These are phyloP conservation scores for Limnephilus lunatus DNA, from an alignment of 2,888 invertebrate species.

Conservation along the genomic window DNA sequence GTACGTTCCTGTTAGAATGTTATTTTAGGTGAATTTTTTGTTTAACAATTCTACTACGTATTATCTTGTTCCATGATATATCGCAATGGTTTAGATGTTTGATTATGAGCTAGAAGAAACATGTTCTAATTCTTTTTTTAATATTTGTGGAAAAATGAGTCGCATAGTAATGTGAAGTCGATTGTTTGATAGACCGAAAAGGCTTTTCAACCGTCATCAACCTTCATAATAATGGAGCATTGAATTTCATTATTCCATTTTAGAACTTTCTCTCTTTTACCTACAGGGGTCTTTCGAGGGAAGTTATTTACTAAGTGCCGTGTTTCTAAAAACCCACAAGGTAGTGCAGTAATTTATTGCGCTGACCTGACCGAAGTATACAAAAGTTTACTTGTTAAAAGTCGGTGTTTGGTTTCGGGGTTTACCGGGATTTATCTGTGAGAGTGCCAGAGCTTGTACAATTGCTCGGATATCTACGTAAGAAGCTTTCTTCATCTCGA, in stretches of 20 bases:
- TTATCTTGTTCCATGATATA: not conserved
- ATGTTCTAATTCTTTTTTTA: not conserved
- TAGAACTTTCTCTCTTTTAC: not conserved
- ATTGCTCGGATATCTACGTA: not conserved
- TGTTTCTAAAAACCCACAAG: not conserved
- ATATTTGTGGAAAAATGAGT: too few relatives aligned
- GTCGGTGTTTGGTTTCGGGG: constrained; percentile 7
- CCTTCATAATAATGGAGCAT: too few relatives aligned
- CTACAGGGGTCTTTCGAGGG: not conserved
- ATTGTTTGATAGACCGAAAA: not conserved
- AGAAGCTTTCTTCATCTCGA: not conserved
- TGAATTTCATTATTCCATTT: too few relatives aligned
- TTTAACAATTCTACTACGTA: not conserved
- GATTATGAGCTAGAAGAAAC: not conserved
- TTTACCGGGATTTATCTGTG: not conserved
- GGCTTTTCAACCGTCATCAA: too few relatives aligned
- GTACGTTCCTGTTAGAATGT: too few relatives aligned
- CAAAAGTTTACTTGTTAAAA: constrained; percentile 12
- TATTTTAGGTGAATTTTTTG: too few relatives aligned
- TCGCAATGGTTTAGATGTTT: not conserved
- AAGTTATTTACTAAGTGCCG: not conserved
- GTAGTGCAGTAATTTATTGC: not conserved
- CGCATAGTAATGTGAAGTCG: too few relatives aligned
- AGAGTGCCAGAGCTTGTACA: not conserved
- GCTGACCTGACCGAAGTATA: not conserved